Conservation (phyloP, 1,140 invertebrate genomes). For the Zaprionus taronus region DNA sequence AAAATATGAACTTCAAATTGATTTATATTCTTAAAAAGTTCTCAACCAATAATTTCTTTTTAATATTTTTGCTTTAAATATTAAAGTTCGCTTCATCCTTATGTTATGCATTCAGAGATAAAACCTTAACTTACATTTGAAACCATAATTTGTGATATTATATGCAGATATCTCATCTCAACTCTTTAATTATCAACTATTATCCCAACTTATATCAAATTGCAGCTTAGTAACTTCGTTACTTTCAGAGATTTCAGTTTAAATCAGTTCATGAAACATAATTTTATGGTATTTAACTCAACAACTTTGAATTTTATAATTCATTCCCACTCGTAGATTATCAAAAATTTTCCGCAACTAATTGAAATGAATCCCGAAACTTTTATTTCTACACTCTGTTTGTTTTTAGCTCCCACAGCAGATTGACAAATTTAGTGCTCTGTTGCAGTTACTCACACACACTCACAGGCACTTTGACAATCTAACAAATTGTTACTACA, state of each 20-base stretch:
- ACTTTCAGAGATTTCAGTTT: not conserved
- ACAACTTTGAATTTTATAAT: not conserved
- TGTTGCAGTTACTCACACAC: slow-evolving; percentile 23
- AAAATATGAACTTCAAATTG: no score
- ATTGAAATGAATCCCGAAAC: slow-evolving; percentile 42
- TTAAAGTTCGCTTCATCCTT: no score
- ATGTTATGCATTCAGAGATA: not conserved
- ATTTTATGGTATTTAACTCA: not conserved
- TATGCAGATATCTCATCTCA: no score
- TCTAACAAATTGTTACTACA: slow-evolving; percentile 75
- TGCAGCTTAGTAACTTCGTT: not conserved
- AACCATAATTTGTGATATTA: no score
- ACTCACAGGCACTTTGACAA: slow-evolving; percentile 54
- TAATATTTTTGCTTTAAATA: no score
- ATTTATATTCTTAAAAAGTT: no score
- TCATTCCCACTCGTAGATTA: not conserved
- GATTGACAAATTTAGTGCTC: slow-evolving; percentile 58
- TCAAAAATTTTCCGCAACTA: not conserved
- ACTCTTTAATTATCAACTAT: no score
- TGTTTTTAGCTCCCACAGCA: slow-evolving; percentile 8
- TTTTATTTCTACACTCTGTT: slow-evolving; percentile 14
- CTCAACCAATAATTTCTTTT: no score
- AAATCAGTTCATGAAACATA: not conserved
- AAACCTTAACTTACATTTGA: rapidly evolving
- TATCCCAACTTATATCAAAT: not conserved